Base-by-base conservation (phyloP, 2,797 vertebrate species). In the Poecilia velifera region DNA sequence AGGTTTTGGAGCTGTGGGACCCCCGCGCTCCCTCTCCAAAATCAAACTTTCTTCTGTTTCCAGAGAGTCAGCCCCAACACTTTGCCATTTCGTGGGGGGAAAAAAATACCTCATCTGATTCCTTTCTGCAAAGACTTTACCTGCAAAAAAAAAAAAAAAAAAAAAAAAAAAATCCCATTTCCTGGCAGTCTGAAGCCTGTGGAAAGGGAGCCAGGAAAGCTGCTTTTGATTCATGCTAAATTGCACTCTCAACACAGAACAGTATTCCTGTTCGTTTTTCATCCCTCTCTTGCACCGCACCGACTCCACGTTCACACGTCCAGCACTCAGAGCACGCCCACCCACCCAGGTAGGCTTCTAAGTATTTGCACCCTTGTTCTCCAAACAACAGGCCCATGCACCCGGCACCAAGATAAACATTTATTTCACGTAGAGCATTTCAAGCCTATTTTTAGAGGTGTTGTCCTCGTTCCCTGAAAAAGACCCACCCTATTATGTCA, bases 181-280 rank as follows among this genome's bases (percentile, higher is more conserved):
- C 94, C 94, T 95, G 94, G 94, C 94, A 94, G 90, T 84, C 88
- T 7, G 81, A 77, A 88, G 89, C 81, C 13, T 45, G 79, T 81
- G 84, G 91, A 91, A 84, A 77, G 16, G 75, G 86, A 92, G 94
- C 94, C 95, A 95, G 94, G 90, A 96, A 95, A 95, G 93, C 94
- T 95, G 93, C 90, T 93, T 96, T 94, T 93, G 93, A 94, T 95
- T 94, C 93, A 91, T 94, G 92, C 87, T 94, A 94, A 95, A 94
- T 95, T 94, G 90, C 93, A 91, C 90, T 86, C 90, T 93, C 91
- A 91, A 94, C 92, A 92, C 91, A 92, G 90, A 95, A 76, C 88
- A 91, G 90, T 91, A 90, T 92, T 92, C 85, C 92, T 87, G 88
- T 89, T 86, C 83, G 73, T 89, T 95, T 91, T 93, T 93, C 88